Conservation (phyloP, 2,888 invertebrate genomes). For the Ophion ellenae region DNA sequence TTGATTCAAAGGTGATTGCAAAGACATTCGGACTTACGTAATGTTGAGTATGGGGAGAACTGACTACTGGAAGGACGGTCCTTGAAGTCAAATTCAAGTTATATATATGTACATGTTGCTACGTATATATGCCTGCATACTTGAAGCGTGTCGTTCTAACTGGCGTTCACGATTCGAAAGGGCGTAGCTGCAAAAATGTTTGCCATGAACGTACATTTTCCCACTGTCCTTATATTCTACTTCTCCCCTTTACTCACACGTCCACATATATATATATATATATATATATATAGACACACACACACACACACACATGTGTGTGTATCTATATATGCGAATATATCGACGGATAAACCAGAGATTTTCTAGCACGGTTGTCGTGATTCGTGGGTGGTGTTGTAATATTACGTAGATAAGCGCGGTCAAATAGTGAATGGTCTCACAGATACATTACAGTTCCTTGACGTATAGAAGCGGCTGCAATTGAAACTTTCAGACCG, state of each 20-base stretch:
- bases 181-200: slow-evolving; percentile 61
- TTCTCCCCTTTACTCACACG: slow-evolving; percentile 8
- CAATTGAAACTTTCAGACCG: slow-evolving; percentile 73
- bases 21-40: background rate
- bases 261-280: background rate
- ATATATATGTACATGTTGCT: background rate
- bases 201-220: slow-evolving; percentile 61
- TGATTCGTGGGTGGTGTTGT: slow-evolving; percentile 65
- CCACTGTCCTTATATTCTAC: slow-evolving; percentile 47
- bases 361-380: slow-evolving; percentile 44
- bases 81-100: background rate
- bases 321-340: slow-evolving; percentile 3
- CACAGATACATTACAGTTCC: slow-evolving; percentile 19
- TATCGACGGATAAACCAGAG: slow-evolving; percentile 9
- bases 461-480: slow-evolving; percentile 26
- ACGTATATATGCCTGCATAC: background rate
- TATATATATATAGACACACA: too few species aligned
- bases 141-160: slow-evolving; percentile 38
- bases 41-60: background rate
- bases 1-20: background rate
- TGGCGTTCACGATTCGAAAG: slow-evolving; percentile 65
- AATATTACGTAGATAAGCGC: slow-evolving; percentile 55
- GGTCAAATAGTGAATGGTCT: slow-evolving; percentile 53
- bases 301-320: background rate
- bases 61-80: background rate